Conservation (phyloP, 2,797 vertebrate species). For the Propithecus perrieri region DNA sequence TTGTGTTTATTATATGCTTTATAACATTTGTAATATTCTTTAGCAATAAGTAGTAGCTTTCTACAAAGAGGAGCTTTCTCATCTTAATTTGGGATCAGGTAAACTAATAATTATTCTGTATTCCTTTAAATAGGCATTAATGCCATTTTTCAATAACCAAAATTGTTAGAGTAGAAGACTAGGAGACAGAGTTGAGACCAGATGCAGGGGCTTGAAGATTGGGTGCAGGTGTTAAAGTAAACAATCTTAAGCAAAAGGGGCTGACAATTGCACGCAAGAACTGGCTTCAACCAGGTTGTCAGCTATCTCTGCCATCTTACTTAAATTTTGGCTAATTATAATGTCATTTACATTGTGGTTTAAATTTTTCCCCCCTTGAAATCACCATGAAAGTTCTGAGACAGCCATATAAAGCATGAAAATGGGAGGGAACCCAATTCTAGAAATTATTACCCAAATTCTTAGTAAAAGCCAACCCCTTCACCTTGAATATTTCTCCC, state of each 20-base stretch:
- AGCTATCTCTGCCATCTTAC: neutral
- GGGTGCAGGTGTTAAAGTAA: too few relatives aligned
- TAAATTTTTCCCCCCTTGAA: neutral
- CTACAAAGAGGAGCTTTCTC: neutral
- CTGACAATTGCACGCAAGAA: neutral
- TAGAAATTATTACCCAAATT: neutral
- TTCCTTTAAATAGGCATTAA: conserved; percentile 12
- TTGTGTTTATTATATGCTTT: neutral
- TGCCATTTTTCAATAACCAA: conserved; percentile 18
- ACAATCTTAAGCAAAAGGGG: neutral
- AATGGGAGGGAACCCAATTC: neutral
- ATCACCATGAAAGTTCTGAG: neutral
- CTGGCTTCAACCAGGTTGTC: neutral
- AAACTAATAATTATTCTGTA: conserved; percentile 27
- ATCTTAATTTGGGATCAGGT: conserved; percentile 44
- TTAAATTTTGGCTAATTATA: neutral
- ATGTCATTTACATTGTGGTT: neutral
- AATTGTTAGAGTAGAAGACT: neutral
- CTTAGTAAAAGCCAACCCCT: neutral
- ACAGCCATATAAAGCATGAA: neutral
- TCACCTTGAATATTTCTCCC: neutral
- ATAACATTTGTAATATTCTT: neutral
- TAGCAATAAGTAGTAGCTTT: conserved; percentile 8
- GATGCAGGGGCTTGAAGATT: neutral
- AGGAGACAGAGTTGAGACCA: neutral